Conservation (phyloP, 2,888 invertebrate genomes). For the Leptura quadrifasciata region DNA sequence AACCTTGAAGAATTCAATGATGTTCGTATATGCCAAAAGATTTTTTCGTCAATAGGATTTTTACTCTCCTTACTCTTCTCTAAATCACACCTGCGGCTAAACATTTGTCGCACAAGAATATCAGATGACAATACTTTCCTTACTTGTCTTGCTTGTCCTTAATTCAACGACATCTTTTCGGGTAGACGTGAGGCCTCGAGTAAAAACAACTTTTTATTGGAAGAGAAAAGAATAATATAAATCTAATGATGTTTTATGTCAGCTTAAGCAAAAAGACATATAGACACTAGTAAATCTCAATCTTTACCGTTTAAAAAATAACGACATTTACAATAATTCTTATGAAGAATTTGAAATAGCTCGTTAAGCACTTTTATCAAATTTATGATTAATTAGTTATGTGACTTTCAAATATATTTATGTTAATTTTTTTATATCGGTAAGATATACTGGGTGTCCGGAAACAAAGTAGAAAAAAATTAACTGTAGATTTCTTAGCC, state of each 20-base stretch:
- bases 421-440: too few relatives aligned
- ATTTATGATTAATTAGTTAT: too few relatives aligned
- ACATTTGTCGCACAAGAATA: constrained; percentile 33
- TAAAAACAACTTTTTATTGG: constrained; percentile 37
- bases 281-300: constrained; percentile 18
- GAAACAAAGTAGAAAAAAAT: too few relatives aligned
- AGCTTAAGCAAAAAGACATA: constrained; percentile 5
- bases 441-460: too few relatives aligned
- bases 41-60: constrained; percentile 30
- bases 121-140: constrained; percentile 41
- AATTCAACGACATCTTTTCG: constrained; percentile 38
- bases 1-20: constrained; percentile 2
- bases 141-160: constrained; percentile 41
- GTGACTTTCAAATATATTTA: neutral
- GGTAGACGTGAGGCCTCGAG: constrained; percentile 21
- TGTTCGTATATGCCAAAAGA: constrained; percentile 21
- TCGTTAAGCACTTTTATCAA: neutral
- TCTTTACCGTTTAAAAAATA: neutral
- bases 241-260: constrained; percentile 33
- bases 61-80: constrained; percentile 25
- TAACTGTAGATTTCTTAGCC: too few relatives aligned
- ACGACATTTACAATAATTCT: neutral
- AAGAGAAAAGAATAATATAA: constrained; percentile 35
- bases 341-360: neutral
- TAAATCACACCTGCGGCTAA: constrained; percentile 45